Evolutionary conservation across 2,113 vertebrate species (phyloP).

Genomic region (Ciconia stormi): DNA sequence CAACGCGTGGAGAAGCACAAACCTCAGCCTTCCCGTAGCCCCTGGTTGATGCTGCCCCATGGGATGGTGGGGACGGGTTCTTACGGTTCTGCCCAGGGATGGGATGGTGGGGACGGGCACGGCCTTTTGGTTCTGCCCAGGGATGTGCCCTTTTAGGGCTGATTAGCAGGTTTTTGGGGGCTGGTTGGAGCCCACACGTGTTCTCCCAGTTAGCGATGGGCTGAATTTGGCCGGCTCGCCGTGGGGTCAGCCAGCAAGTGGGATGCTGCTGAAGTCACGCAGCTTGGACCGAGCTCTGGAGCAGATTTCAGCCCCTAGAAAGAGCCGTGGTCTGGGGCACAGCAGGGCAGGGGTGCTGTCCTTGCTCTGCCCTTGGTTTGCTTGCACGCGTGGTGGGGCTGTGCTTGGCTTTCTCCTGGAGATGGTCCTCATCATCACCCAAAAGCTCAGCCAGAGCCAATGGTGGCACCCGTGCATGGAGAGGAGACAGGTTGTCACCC

Average conservation of each 20-base stretch:
- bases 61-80: background rate
- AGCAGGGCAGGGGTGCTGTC: background rate
- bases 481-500: background rate
- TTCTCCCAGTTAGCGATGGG: background rate
- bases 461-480: accelerated
- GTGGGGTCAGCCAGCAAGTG: no score
- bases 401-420: background rate
- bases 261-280: background rate
- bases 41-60: accelerated
- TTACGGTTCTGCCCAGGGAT: background rate
- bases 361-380: background rate
- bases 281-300: accelerated
- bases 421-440: accelerated
- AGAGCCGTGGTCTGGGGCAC: no score
- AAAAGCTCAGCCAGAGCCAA: background rate
- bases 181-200: background rate
- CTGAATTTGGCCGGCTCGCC: background rate
- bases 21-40: accelerated
- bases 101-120: background rate
- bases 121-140: background rate
- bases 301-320: background rate
- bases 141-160: background rate
- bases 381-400: accelerated
- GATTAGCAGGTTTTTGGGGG: background rate
- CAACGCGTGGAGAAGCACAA: accelerated